phyloP scores from a whole-genome alignment of 2,888 invertebrate genomes.

The Drosophila hamatofila region DNA sequence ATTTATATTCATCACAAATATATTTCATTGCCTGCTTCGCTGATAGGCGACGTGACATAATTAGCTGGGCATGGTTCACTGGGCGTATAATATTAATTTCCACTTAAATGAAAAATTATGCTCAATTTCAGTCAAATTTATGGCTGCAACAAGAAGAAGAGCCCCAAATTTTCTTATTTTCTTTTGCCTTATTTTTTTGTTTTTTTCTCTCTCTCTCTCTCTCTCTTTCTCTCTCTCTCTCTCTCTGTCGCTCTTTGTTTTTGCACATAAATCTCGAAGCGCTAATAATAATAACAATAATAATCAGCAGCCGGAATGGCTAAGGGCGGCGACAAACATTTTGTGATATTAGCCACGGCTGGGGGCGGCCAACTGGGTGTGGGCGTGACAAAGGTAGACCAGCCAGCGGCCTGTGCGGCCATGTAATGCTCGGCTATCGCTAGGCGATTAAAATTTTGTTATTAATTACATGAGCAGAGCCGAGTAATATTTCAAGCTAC shows the following conservation, averaged over 20 bases:
- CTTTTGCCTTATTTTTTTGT: background rate
- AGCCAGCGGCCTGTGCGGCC: background rate
- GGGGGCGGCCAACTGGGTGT: background rate
- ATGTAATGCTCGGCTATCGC: constrained; percentile 57
- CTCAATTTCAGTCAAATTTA: constrained; percentile 74
- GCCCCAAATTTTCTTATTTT: background rate
- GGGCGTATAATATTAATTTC: constrained; percentile 78
- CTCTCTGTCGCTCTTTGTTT: constrained; percentile 55
- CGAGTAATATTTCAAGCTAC: constrained; percentile 45
- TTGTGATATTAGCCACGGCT: constrained; percentile 36
- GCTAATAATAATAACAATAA: constrained; percentile 79
- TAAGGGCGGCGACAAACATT: constrained; percentile 51
- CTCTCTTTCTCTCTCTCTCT: constrained; percentile 30
- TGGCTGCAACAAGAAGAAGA: constrained; percentile 27
- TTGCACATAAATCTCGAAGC: constrained; percentile 69
- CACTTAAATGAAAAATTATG: constrained; percentile 81
- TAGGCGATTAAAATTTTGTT: constrained; percentile 73
- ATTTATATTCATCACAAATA: constrained; percentile 60
- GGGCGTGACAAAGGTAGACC: background rate
- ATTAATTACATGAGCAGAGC: constrained; percentile 67
- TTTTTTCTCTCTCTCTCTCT: too few species aligned
- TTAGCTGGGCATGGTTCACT: constrained; percentile 58
- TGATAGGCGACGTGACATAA: constrained; percentile 70
- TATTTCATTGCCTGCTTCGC: constrained; percentile 47
- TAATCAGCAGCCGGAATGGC: constrained; percentile 66